phyloP scores from a whole-genome alignment of 2,888 invertebrate species.

The Idaea biselata region DNA sequence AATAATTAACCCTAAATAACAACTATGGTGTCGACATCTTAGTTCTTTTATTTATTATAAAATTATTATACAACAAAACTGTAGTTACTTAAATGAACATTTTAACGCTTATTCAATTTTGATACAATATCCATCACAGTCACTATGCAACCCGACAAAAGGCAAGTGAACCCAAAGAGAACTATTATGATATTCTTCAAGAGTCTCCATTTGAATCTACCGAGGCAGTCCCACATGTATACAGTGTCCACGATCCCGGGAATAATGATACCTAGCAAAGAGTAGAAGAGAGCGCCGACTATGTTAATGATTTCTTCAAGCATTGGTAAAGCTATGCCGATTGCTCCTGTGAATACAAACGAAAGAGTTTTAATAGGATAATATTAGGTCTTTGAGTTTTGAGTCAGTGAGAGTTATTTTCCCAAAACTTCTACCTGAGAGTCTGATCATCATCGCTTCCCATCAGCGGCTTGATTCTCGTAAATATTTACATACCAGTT shows the following conservation, averaged over 20 bases:
- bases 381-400: too few species aligned
- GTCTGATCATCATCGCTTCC: too few species aligned
- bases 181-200: constrained; percentile 84
- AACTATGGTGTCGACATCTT: too few species aligned
- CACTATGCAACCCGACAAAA: constrained; percentile 81
- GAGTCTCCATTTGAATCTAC: constrained; percentile 84
- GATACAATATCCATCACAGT: constrained; percentile 59
- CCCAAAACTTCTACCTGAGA: too few species aligned
- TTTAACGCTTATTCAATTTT: constrained; percentile 67
- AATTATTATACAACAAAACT: too few species aligned
- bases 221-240: constrained; percentile 84
- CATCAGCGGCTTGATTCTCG: too few species aligned
- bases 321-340: constrained; percentile 86
- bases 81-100: not conserved
- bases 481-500: too few species aligned
- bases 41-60: too few species aligned
- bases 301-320: constrained; percentile 73
- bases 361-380: too few species aligned
- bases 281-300: constrained; percentile 82
- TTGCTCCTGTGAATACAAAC: constrained; percentile 55
- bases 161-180: constrained; percentile 81
- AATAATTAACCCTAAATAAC: too few species aligned
- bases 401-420: too few species aligned
- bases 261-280: constrained; percentile 86
- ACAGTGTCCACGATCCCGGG: constrained; percentile 89